phyloP scores from a whole-genome alignment of 2,888 invertebrate genomes.

The Eupithecia inturbata region DNA sequence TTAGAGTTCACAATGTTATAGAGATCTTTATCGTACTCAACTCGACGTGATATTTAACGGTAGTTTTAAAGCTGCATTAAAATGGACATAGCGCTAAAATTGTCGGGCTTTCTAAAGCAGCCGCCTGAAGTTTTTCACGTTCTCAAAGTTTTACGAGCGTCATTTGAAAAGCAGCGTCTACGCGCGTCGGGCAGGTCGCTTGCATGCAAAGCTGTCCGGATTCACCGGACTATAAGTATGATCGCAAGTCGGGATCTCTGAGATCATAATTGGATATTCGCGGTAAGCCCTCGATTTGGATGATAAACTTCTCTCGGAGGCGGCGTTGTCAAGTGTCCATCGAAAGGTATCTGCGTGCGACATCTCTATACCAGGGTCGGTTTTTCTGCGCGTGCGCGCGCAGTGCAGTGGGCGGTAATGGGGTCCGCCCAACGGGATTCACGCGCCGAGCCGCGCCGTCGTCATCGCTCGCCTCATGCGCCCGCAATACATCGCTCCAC shows the following conservation, averaged over 20 bases:
- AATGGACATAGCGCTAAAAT: conserved; percentile 65
- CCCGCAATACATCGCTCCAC: conserved; percentile 81
- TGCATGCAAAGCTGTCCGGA: conserved; percentile 63
- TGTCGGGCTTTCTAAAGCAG: conserved; percentile 61
- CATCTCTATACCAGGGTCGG: conserved; percentile 75
- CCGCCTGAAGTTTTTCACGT: conserved; percentile 56
- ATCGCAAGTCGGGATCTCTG: conserved; percentile 62
- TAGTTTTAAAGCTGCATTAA: conserved; percentile 67
- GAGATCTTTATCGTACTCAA: conserved; percentile 58
- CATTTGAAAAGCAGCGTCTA: conserved; percentile 59
- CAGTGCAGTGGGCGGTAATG: conserved; percentile 81
- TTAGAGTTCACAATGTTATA: conserved; percentile 49
- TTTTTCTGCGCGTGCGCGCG: conserved; percentile 78
- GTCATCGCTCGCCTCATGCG: conserved; percentile 77
- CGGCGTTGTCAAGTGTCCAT: conserved; percentile 73
- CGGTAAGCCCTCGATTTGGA: conserved; percentile 65
- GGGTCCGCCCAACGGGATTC: conserved; percentile 81
- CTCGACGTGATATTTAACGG: conserved; percentile 59
- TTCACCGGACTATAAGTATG: conserved; percentile 60
- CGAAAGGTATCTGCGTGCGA: conserved; percentile 74
- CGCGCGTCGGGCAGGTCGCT: conserved; percentile 51
- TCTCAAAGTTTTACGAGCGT: conserved; percentile 63
- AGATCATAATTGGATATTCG: conserved; percentile 74
- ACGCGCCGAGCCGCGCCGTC: conserved; percentile 70
- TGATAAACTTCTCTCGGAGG: conserved; percentile 62